These are phyloP conservation scores for Drosophila sordidula DNA, from an alignment of 2,888 invertebrate genomes.

Conservation along the genomic window DNA sequence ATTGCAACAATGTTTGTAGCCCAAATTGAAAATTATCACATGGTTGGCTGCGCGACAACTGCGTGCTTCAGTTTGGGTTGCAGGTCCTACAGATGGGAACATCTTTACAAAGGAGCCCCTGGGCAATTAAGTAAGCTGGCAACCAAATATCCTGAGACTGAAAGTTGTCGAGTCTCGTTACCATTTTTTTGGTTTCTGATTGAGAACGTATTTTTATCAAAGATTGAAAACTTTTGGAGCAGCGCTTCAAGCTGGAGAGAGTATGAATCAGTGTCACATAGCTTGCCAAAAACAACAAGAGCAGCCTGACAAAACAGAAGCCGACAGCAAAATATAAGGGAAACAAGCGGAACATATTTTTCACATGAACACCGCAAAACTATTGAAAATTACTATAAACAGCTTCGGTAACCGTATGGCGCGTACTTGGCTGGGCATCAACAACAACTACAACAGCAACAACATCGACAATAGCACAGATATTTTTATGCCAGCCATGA, in stretches of 20 bases:
- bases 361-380: conserved; percentile 63
- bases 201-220: neutral
- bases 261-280: conserved; percentile 6
- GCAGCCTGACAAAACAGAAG: neutral
- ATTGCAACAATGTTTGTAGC: neutral
- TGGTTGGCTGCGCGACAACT: conserved; percentile 5
- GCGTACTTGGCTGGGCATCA: conserved; percentile 45
- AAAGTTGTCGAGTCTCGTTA: neutral
- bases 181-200: neutral
- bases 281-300: neutral
- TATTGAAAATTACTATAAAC: conserved; percentile 74
- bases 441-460: conserved; percentile 25
- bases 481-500: conserved; percentile 41
- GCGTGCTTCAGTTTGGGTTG: neutral
- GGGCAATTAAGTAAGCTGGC: neutral
- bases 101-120: neutral
- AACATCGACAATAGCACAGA: conserved; percentile 29
- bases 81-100: too few species aligned
- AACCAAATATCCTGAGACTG: neutral
- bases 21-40: conserved; percentile 1
- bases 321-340: conserved; percentile 8
- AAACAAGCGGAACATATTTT: conserved; percentile 64
- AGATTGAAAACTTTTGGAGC: neutral
- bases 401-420: conserved; percentile 40
- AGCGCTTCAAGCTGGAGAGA: neutral